Evolutionary conservation across 2,797 vertebrate species (phyloP), one percentile per base, ranked within the genome.

Genomic region (Pagetopsis macropterus): DNA sequence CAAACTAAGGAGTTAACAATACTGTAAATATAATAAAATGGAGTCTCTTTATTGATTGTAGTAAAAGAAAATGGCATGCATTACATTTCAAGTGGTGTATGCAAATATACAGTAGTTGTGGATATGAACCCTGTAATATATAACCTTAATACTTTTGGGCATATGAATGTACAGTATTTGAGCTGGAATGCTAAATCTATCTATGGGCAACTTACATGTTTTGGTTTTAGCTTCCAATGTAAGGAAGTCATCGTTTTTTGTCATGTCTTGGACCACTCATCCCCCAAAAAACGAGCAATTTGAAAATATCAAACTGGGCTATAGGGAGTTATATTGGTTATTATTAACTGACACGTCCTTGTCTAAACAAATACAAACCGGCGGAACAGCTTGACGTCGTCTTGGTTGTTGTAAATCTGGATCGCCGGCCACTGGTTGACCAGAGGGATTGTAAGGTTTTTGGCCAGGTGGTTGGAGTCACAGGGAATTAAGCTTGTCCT

Each of bases 401-500:
- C 95, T 1, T 96, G 95, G 89, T 94, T 95, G 40, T 93, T 96
- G 90, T 97, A 96, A 14, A 94, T 91, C 70, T 97, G 95, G 65
- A 96, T 91, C 0, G 94, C 93, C 4, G 97, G 96, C 98, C 98
- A 99, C 84, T 98, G 97, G 93, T 97, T 98, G 87, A 96, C 94
- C 81, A 98, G 86, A 45, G 96, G 95, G 23, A 96, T 96, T 33
- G 95, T 94, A 79, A 97, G 92, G 85, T 98, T 95, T 90, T 98
- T 98, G 85, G 94, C 94, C 88, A 98, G 91, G 83, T 96, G 95
- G 11, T 87, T 94, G 79, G 96, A 94, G 92, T 98, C 96, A 55
- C 96, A 95, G 15, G 98, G 97, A 90, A 99, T 97, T 86, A 99
- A 94, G 91, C 95, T 96, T 68, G 96, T 97, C 94, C 98, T 99